Conservation (phyloP, 2,888 invertebrate species). For the Heliconius sara region DNA sequence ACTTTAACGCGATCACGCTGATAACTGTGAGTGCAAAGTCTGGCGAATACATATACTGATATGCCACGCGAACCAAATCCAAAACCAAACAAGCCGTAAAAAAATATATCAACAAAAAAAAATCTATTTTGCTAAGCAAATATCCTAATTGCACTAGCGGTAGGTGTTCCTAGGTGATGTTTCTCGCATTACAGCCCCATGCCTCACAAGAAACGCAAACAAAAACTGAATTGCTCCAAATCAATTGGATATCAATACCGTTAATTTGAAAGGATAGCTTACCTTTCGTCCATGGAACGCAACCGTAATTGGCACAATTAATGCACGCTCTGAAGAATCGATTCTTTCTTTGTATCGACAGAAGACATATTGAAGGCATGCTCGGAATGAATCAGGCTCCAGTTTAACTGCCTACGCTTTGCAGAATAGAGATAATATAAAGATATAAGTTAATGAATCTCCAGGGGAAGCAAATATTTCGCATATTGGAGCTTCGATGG, state of each 20-base stretch:
- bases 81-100: not conserved
- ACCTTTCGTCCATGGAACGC: conserved; percentile 58
- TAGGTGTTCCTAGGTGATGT: conserved; percentile 44
- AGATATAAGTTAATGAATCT: conserved; percentile 49
- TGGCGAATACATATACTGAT: conserved; percentile 22
- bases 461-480: conserved; percentile 48
- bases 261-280: conserved; percentile 74
- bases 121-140: not conserved
- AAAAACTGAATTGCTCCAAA: conserved; percentile 72
- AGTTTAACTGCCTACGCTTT: conserved; percentile 61
- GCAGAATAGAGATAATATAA: conserved; percentile 60
- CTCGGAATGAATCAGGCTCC: conserved; percentile 60
- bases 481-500: conserved; percentile 40
- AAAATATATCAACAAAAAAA: not conserved
- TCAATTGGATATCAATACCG: conserved; percentile 81
- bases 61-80: not conserved
- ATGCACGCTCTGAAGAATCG: conserved; percentile 65
- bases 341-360: conserved; percentile 71
- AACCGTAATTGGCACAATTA: conserved; percentile 77
- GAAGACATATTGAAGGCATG: conserved; percentile 68
- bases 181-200: conserved; percentile 51
- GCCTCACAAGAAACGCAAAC: conserved; percentile 55
- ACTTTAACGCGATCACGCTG: conserved; percentile 49
- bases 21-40: conserved; percentile 47
- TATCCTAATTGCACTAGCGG: conserved; percentile 49